Evolutionary conservation across 2,113 vertebrate species (phyloP), one percentile per base, ranked within the genome.

Genomic region (Camelus bactrianus): DNA sequence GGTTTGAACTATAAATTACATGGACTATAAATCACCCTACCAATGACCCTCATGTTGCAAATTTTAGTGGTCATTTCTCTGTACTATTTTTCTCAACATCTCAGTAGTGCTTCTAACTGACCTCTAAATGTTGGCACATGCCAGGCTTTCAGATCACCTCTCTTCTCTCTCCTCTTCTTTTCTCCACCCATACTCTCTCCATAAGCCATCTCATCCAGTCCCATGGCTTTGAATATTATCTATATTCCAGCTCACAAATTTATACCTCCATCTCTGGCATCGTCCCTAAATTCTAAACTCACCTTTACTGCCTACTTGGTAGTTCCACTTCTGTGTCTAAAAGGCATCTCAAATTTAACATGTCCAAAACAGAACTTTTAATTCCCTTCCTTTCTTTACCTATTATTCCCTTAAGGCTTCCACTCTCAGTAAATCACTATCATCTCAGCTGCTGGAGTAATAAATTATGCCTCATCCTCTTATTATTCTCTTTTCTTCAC

Each of bases 11-110:
- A 54, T 73, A 95, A 95, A 82, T 95, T 73, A 91, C 48, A 30
- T 30, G 60, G 20, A 50, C 54, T 93, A 95, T 94, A 96, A 84
- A 81, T 83, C 77, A 75, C 89, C 20, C 52, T 75, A 62, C 93
- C 65, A 75, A 11, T 69, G 91, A 58, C 75, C 64, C 91, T 76
- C 54, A 52, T 82, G 38, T 72, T 84, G 38, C 54, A 88, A 72
- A 86, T 76, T 60, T 85, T 84, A 30, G 67, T 70, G 58, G 75
- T 76, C n/a, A 64, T 28, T 72, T 94, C 75, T 94, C 26, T 42
- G 28, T 65, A 52, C 32, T 26, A n/a, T 80, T 38, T 85, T 96
- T 92, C 50, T 73, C 67, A 76, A n/a, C 6, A 28, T 77, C 60
- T 38, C 58, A 26, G 19, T 24, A 69, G 28, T 35, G 50, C 20